Conservation (phyloP, 2,797 vertebrate species). For the Cossypha heuglini region DNA sequence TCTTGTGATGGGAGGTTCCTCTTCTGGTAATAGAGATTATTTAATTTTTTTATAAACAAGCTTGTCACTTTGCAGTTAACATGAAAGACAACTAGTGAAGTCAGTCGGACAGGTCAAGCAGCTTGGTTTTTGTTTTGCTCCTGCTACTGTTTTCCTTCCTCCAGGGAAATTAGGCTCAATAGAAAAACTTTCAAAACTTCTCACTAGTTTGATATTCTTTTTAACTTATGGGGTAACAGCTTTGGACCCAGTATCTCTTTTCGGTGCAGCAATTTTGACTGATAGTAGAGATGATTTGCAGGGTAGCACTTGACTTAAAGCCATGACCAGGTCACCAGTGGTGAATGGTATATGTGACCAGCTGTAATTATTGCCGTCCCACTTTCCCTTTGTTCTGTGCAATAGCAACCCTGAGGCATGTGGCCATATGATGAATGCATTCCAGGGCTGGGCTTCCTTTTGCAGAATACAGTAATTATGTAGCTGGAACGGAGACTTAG, state of each 20-base stretch:
- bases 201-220: not conserved
- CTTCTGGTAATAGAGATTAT: not conserved
- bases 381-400: not conserved
- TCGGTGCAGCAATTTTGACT: not conserved
- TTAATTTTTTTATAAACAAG: not conserved
- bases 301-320: not conserved
- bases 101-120: not conserved
- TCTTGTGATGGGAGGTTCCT: not conserved
- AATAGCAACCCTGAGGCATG: not conserved
- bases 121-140: not conserved
- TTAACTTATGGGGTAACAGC: not conserved
- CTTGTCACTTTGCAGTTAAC: not conserved
- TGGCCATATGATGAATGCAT: accelerated
- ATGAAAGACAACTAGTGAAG: not conserved
- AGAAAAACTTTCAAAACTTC: not conserved
- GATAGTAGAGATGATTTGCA: not conserved
- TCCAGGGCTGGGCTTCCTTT: not conserved
- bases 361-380: not conserved
- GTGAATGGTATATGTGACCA: not conserved
- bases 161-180: not conserved
- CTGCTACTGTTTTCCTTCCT: not conserved
- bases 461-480: not conserved
- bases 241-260: not conserved
- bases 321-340: not conserved
- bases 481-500: not conserved